These are phyloP conservation scores for Lepilemur ruficaudatus DNA, from an alignment of 2,797 vertebrate genomes.

Conservation along the genomic window DNA sequence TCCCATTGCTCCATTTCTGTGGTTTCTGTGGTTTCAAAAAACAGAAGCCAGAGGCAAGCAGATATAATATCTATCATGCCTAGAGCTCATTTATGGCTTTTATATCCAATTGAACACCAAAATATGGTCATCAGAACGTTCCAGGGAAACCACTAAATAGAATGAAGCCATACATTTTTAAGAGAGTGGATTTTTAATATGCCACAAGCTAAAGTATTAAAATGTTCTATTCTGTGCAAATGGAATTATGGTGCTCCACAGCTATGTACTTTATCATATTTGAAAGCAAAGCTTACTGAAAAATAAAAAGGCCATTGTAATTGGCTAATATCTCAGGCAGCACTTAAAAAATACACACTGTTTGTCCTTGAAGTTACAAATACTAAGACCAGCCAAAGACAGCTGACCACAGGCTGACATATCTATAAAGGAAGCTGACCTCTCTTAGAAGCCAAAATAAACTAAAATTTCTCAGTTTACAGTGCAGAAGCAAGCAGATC, in stretches of 20 bases:
- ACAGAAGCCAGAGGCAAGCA: not conserved
- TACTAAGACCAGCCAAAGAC: conserved; percentile 24
- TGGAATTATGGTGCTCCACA: not conserved
- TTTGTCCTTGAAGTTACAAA: conserved; percentile 41
- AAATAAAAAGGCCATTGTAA: not conserved
- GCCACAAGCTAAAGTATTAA: not conserved
- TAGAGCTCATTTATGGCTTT: conserved; percentile 21
- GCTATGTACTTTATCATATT: not conserved
- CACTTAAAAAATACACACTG: conserved; percentile 17
- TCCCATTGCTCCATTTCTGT: not conserved
- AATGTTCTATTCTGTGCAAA: not conserved
- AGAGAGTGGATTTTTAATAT: not conserved
- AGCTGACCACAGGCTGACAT: conserved; percentile 50
- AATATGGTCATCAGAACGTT: conserved; percentile 24
- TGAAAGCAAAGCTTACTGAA: conserved; percentile 10
- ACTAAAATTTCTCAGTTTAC: conserved; percentile 55
- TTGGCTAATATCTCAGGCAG: conserved; percentile 41
- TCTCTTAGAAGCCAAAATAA: conserved; percentile 60
- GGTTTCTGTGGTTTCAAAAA: conserved; percentile 57
- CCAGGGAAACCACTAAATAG: conserved; percentile 30
- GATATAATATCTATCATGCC: conserved; percentile 36
- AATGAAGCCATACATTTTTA: not conserved
- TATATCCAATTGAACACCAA: conserved; percentile 25
- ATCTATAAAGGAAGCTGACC: conserved; percentile 38
- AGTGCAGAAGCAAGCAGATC: not conserved